phyloP scores from a whole-genome alignment of 2,888 invertebrate genomes.

The Dasysyrphus tricinctus region DNA sequence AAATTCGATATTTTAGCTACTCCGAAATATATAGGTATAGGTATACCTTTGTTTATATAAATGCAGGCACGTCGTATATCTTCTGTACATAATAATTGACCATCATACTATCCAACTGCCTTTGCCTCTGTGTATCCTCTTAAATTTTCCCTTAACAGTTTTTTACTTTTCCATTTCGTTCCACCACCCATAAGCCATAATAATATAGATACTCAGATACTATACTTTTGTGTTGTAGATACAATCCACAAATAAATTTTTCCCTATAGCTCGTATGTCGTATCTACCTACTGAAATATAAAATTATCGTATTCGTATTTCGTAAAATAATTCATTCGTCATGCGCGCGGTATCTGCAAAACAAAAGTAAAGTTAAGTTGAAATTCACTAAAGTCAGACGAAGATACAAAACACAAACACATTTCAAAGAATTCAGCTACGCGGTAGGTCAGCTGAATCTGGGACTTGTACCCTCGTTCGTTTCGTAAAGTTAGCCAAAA shows the following conservation, averaged over 20 bases:
- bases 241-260: constrained; percentile 68
- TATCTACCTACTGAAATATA: constrained; percentile 38
- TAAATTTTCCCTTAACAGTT: constrained; percentile 51
- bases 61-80: constrained; percentile 20
- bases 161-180: constrained; percentile 44
- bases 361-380: neutral
- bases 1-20: constrained; percentile 20
- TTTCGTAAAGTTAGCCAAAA: constrained; percentile 28
- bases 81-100: constrained; percentile 61
- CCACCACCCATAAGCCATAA: constrained; percentile 66
- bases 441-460: constrained; percentile 62
- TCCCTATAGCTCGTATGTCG: constrained; percentile 39
- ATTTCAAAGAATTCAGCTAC: constrained; percentile 56
- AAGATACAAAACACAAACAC: constrained; percentile 29
- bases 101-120: constrained; percentile 35
- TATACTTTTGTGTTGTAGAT: constrained; percentile 37
- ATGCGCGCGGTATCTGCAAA: constrained; percentile 68
- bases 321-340: constrained; percentile 30
- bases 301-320: constrained; percentile 43
- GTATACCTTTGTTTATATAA: neutral
- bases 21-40: constrained; percentile 19
- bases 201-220: constrained; percentile 25
- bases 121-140: constrained; percentile 34
- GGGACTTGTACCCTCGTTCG: constrained; percentile 59
- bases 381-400: constrained; percentile 7